Percentiles rank a stretch among this genome's conserved stretches.
phyloP scores from a whole-genome alignment of 2,797 vertebrate genomes.

The Alouatta caraya region DNA sequence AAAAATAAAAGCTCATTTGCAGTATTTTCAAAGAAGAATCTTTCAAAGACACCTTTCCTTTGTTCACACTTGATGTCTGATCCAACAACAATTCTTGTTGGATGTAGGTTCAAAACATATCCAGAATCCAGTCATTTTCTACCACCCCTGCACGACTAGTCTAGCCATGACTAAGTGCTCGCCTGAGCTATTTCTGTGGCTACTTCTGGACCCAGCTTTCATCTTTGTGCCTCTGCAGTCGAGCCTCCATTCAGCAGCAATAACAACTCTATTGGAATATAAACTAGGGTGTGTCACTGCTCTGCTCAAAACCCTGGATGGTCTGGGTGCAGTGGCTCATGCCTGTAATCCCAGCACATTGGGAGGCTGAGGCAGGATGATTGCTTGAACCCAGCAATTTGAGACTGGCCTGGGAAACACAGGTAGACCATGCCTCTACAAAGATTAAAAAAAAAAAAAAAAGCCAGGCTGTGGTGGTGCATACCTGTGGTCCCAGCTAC shows the following conservation, averaged over 20 bases:
- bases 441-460: neutral
- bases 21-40: neutral
- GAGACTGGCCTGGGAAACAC: neutral
- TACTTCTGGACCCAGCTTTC: neutral
- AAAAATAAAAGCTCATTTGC: constrained; percentile 10
- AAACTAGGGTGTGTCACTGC: neutral
- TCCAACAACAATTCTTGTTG: neutral
- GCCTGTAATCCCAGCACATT: neutral
- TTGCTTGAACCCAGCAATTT: neutral
- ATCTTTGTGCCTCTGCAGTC: neutral
- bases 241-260: neutral
- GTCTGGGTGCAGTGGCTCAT: neutral
- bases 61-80: neutral
- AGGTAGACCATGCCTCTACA: neutral
- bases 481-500: neutral
- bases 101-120: neutral
- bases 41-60: neutral
- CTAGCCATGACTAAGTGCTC: neutral
- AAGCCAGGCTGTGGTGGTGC: neutral
- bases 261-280: neutral
- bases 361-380: neutral
- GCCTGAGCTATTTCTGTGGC: fast-evolving
- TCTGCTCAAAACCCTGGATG: neutral
- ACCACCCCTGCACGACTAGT: neutral
- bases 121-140: neutral